These are phyloP conservation scores for Asobara japonica DNA, from an alignment of 1,140 invertebrate genomes.

Conservation along the genomic window DNA sequence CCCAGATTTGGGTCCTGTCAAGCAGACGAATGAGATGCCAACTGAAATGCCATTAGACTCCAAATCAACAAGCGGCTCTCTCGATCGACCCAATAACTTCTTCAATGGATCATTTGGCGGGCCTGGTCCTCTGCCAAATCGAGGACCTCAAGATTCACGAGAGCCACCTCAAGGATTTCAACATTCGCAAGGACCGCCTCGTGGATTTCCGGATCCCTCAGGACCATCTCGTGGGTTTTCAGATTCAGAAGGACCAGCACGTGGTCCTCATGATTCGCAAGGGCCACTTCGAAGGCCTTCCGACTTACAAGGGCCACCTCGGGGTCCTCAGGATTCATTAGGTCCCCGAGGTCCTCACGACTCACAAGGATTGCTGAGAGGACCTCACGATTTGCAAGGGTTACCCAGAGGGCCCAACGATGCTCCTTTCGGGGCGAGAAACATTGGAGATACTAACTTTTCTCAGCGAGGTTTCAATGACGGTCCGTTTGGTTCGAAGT, in stretches of 20 bases:
- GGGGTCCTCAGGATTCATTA: too few species aligned
- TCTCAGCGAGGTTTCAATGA: not conserved
- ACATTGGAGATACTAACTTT: not conserved
- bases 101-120: slow-evolving; percentile 25
- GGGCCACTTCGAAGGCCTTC: too few species aligned
- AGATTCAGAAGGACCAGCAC: too few species aligned
- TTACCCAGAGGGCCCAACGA: not conserved
- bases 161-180: not conserved
- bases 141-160: not conserved
- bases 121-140: not conserved
- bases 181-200: not conserved
- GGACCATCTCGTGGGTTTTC: too few species aligned
- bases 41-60: slow-evolving; percentile 15
- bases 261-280: too few species aligned
- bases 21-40: not conserved
- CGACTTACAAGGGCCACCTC: too few species aligned
- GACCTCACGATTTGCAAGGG: not conserved
- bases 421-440: not conserved
- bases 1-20: slow-evolving; percentile 54
- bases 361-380: too few species aligned
- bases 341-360: not conserved
- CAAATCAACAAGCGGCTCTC: not conserved
- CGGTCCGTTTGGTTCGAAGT: not conserved
- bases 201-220: too few species aligned
- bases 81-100: not conserved